phyloP scores from a whole-genome alignment of 1,140 invertebrate species.

The Drosophila neocordata region DNA sequence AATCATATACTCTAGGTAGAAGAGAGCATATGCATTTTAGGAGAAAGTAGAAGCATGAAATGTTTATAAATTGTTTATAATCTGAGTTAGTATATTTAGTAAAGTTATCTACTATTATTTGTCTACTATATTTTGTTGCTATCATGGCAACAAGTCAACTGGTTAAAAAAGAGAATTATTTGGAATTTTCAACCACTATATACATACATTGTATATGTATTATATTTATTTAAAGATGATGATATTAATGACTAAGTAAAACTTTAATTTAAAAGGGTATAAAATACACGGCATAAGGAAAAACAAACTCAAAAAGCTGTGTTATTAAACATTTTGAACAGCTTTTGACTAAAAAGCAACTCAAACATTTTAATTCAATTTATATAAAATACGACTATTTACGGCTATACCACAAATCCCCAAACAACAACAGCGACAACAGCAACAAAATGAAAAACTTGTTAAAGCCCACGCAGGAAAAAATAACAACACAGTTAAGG shows the following conservation, averaged over 20 bases:
- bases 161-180: too few relatives aligned
- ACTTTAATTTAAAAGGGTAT: not conserved
- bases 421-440: slow-evolving; percentile 10
- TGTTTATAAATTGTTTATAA: too few relatives aligned
- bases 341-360: slow-evolving; percentile 8
- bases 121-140: too few relatives aligned
- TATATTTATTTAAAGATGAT: too few relatives aligned
- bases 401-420: slow-evolving; percentile 31
- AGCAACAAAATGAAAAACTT: slow-evolving; percentile 33
- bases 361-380: slow-evolving; percentile 50
- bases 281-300: not conserved
- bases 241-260: too few relatives aligned
- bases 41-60: too few relatives aligned
- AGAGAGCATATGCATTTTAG: not conserved
- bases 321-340: slow-evolving; percentile 8
- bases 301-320: not conserved
- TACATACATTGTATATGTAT: too few relatives aligned
- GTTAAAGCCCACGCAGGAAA: slow-evolving; percentile 51
- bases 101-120: too few relatives aligned
- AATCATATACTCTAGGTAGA: not conserved
- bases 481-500: slow-evolving; percentile 5
- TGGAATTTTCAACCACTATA: too few relatives aligned
- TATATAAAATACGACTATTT: slow-evolving; percentile 29
- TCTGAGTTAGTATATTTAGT: too few relatives aligned
- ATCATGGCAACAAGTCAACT: too few relatives aligned